phyloP scores from a whole-genome alignment of 2,113 vertebrate genomes.

The Anser cygnoides region DNA sequence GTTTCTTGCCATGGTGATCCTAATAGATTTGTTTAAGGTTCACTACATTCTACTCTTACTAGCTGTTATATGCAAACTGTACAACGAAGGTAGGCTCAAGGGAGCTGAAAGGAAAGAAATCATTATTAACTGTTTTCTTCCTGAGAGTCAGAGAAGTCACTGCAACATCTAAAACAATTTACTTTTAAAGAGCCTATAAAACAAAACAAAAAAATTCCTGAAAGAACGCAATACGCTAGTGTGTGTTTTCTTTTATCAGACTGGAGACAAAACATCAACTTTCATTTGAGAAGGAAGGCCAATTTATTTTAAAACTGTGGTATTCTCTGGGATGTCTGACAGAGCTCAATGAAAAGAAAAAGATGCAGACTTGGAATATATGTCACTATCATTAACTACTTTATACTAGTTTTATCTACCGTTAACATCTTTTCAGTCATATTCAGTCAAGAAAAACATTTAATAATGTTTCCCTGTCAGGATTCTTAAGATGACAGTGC shows the following conservation, averaged over 20 bases:
- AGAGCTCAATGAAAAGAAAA: not conserved
- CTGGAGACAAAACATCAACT: slow-evolving; percentile 32
- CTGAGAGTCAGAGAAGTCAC: slow-evolving; percentile 26
- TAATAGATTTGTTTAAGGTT: slow-evolving; percentile 72
- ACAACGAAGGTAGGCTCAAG: slow-evolving; percentile 50
- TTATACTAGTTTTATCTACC: slow-evolving; percentile 43
- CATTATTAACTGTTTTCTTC: slow-evolving; percentile 66
- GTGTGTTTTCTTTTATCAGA: slow-evolving; percentile 41
- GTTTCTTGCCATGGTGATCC: slow-evolving; percentile 61
- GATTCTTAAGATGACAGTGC: slow-evolving; percentile 48
- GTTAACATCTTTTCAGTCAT: slow-evolving; percentile 43
- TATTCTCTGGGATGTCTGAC: slow-evolving; percentile 24
- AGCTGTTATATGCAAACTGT: slow-evolving; percentile 18
- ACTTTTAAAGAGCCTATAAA: slow-evolving; percentile 49
- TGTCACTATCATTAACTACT: slow-evolving; percentile 30
- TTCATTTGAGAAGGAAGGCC: slow-evolving; percentile 12
- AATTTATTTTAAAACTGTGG: slow-evolving; percentile 9
- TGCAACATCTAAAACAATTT: slow-evolving; percentile 56
- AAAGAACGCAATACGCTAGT: slow-evolving; percentile 26
- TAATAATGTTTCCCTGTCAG: slow-evolving; percentile 53
- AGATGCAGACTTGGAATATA: not conserved
- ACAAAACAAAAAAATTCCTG: slow-evolving; percentile 12
- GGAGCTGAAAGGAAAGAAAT: slow-evolving; percentile 50
- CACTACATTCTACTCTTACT: slow-evolving; percentile 36
- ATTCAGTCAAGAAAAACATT: slow-evolving; percentile 3